A percentile compares a stretch with the other conserved stretches of the same genome.
Conservation (phyloP, 2,888 invertebrate genomes). For the Patella ulyssiponensis region DNA sequence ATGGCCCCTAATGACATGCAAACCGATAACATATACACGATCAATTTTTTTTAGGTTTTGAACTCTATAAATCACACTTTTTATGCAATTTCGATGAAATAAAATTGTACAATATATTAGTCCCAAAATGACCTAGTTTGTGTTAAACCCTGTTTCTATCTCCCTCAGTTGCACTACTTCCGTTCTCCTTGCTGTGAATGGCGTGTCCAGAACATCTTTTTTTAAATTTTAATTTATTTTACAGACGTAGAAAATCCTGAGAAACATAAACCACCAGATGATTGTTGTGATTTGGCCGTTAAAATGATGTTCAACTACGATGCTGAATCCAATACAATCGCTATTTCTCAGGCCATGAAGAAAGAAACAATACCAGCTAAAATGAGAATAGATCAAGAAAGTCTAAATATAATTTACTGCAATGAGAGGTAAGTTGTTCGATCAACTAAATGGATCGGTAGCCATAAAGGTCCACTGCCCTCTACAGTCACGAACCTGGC, state of each 20-base stretch:
- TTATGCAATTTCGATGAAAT: too few species aligned
- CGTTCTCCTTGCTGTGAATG: neutral
- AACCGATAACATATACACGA: too few species aligned
- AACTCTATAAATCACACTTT: too few species aligned
- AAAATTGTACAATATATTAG: too few species aligned
- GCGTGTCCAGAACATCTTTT: neutral
- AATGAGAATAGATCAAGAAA: neutral
- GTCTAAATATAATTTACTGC: neutral
- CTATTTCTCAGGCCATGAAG: slow-evolving; percentile 85
- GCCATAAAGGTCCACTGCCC: too few species aligned
- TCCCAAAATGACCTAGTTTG: too few species aligned
- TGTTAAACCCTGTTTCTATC: too few species aligned
- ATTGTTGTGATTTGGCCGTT: slow-evolving; percentile 78
- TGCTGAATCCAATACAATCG: slow-evolving; percentile 84
- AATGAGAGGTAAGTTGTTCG: neutral
- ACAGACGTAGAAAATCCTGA: neutral
- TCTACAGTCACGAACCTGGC: too few species aligned
- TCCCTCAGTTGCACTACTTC: too few species aligned
- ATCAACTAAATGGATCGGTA: too few species aligned
- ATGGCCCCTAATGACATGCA: too few species aligned
- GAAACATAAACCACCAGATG: neutral
- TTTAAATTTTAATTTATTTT: neutral
- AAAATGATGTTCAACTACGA: slow-evolving; percentile 95
- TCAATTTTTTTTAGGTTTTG: too few species aligned
- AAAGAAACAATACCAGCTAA: slow-evolving; percentile 83